Evolutionary conservation across 1,140 invertebrate genomes (phyloP).

Genomic region (Delia radicum): DNA sequence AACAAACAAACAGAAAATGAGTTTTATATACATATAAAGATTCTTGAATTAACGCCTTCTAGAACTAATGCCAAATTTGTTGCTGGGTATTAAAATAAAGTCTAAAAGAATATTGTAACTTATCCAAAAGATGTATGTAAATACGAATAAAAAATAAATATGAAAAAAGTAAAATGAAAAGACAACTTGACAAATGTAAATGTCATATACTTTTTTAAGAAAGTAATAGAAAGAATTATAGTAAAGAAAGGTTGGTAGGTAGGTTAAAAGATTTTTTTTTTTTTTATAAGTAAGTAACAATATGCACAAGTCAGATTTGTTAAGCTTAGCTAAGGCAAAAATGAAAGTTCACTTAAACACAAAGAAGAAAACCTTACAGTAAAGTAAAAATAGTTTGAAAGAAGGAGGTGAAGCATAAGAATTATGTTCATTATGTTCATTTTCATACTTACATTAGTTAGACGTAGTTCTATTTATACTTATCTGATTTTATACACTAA

Average conservation of each 20-base stretch:
- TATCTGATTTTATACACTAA: neutral
- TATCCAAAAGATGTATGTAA: neutral
- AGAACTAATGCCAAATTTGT: too few species aligned
- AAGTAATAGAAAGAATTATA: neutral
- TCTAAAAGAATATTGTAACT: neutral
- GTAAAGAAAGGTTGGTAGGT: neutral
- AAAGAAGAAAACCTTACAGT: neutral
- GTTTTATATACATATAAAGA: too few species aligned
- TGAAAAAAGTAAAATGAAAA: neutral
- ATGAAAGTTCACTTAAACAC: neutral
- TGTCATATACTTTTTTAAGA: neutral
- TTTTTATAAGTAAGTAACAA: neutral
- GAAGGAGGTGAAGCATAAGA: too few species aligned
- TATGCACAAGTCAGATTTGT: neutral
- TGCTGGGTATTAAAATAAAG: neutral
- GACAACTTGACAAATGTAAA: neutral
- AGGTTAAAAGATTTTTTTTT: neutral
- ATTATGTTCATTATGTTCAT: too few species aligned
- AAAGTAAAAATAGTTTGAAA: neutral
- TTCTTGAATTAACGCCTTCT: too few species aligned
- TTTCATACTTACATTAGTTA: neutral
- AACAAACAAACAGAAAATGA: too few species aligned
- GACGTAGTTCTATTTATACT: neutral
- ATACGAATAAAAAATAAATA: neutral
- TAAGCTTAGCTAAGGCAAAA: neutral